These are phyloP conservation scores for Drosophila mimica DNA, from an alignment of 2,888 invertebrate species.

Conservation along the genomic window DNA sequence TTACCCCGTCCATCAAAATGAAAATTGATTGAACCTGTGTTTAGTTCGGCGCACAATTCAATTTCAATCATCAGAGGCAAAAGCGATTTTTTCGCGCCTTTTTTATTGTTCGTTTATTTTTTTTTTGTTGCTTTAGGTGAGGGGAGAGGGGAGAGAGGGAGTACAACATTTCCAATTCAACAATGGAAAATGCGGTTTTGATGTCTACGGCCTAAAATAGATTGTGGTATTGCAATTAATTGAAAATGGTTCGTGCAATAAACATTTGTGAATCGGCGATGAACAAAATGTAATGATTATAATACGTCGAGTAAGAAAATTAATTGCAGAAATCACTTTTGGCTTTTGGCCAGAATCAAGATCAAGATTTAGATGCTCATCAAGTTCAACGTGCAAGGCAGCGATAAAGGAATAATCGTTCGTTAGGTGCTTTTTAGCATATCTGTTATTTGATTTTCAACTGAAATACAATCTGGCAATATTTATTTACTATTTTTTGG, in stretches of 20 bases:
- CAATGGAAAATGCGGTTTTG: conserved; percentile 62
- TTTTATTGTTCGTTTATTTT: conserved; percentile 69
- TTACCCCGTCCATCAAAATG: conserved; percentile 46
- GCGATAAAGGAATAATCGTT: neutral
- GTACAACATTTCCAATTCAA: conserved; percentile 6
- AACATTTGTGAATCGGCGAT: conserved; percentile 52
- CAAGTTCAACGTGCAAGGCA: conserved; percentile 28
- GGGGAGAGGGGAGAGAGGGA: neutral
- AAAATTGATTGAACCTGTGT: conserved; percentile 72
- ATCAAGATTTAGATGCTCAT: conserved; percentile 25
- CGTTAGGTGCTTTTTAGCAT: neutral
- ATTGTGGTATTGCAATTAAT: conserved; percentile 58
- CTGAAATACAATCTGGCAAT: conserved; percentile 4
- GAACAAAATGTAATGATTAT: conserved; percentile 34
- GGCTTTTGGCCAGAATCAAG: conserved; percentile 34
- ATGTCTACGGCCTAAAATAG: conserved; percentile 63
- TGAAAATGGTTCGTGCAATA: conserved; percentile 61
- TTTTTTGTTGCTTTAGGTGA: neutral
- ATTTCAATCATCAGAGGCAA: conserved; percentile 47
- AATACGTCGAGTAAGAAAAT: conserved; percentile 29
- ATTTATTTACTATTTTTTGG: neutral
- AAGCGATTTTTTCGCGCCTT: conserved; percentile 36
- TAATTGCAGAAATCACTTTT: conserved; percentile 30
- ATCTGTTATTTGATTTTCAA: conserved; percentile 3
- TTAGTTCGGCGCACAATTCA: conserved; percentile 54